Conservation (phyloP, 1,140 invertebrate genomes). For the Eumaeus atala region DNA sequence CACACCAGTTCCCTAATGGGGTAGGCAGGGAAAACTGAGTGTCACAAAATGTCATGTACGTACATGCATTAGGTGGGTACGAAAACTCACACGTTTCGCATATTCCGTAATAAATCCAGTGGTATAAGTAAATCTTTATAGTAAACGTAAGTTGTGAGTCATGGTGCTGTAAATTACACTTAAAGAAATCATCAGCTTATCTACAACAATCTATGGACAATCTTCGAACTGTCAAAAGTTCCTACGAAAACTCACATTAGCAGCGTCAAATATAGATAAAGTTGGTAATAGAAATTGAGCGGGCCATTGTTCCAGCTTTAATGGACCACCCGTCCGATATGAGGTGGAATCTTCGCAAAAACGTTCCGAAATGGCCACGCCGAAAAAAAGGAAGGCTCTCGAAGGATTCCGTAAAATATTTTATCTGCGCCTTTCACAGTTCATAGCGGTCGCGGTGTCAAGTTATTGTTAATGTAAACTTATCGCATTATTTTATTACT, state of each 20-base stretch:
- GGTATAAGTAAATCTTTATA: too few relatives aligned
- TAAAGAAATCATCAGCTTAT: slow-evolving; percentile 8
- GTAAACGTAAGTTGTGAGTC: too few relatives aligned
- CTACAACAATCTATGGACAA: slow-evolving; percentile 26
- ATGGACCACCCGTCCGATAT: slow-evolving; percentile 64
- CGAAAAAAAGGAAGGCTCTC: slow-evolving; percentile 55
- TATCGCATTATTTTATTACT: slow-evolving; percentile 28
- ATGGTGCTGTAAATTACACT: slow-evolving; percentile 3
- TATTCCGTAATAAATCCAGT: too few relatives aligned
- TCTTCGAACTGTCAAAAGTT: slow-evolving; percentile 40
- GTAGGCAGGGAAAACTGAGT: too few relatives aligned
- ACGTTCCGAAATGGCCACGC: slow-evolving; percentile 49
- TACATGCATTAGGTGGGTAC: too few relatives aligned
- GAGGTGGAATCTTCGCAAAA: slow-evolving; percentile 56
- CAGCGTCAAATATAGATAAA: slow-evolving; percentile 63
- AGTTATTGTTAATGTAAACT: slow-evolving; percentile 53
- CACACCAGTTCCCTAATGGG: too few relatives aligned
- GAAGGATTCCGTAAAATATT: slow-evolving; percentile 62
- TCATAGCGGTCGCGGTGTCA: slow-evolving; percentile 58
- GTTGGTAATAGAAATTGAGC: slow-evolving; percentile 57
- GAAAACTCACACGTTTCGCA: too few relatives aligned
- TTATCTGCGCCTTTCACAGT: slow-evolving; percentile 67
- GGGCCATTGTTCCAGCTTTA: slow-evolving; percentile 63
- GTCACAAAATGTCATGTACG: too few relatives aligned
- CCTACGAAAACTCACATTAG: slow-evolving; percentile 59